phyloP scores from a whole-genome alignment of 2,888 invertebrate genomes.

The Leucoma salicis region DNA sequence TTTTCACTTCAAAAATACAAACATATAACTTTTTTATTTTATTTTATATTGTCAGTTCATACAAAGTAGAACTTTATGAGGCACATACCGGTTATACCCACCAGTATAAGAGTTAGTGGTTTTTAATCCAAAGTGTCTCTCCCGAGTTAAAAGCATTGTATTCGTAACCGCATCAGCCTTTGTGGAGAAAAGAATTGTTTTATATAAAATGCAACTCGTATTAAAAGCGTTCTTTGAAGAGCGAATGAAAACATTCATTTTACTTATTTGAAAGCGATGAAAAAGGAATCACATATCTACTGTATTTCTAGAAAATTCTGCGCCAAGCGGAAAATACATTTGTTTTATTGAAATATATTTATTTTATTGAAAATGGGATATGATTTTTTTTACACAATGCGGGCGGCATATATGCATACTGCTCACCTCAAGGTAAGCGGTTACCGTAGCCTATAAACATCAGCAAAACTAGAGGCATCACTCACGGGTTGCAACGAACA shows the following conservation, averaged over 20 bases:
- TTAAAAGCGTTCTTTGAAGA: not conserved
- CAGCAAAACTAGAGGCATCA: too few species aligned
- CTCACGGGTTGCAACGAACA: too few species aligned
- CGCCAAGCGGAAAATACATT: too few species aligned
- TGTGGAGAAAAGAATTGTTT: constrained; percentile 4
- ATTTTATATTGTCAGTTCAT: too few species aligned
- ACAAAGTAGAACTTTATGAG: not conserved
- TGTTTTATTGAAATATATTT: too few species aligned
- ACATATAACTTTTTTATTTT: too few species aligned
- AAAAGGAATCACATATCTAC: not conserved
- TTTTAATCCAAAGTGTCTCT: constrained; percentile 10
- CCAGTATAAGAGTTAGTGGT: constrained; percentile 1
- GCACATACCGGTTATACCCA: not conserved
- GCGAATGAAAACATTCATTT: not conserved
- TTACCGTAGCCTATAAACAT: too few species aligned
- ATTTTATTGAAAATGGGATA: too few species aligned
- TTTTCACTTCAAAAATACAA: too few species aligned
- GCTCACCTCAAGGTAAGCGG: too few species aligned
- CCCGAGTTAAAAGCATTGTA: constrained; percentile 9
- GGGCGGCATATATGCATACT: too few species aligned
- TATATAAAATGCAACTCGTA: constrained; percentile 1
- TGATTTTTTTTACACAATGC: too few species aligned
- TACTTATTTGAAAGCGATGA: not conserved
- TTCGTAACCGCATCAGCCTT: constrained; percentile 8
- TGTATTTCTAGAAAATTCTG: not conserved